These are phyloP conservation scores for Origma solitaria DNA, from an alignment of 2,113 vertebrate genomes.

Conservation along the genomic window DNA sequence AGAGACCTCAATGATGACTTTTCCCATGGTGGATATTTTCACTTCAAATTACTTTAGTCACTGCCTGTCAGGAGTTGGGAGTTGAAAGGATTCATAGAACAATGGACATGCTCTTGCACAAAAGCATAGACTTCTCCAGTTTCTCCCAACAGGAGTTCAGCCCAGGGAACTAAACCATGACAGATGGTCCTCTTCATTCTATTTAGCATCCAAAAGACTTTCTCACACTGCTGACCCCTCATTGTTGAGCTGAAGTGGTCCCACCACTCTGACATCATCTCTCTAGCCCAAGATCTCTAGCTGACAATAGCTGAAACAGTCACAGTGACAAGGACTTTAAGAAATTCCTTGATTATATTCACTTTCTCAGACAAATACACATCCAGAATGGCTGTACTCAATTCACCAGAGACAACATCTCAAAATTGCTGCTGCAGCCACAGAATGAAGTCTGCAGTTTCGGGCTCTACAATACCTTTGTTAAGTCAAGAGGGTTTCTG, in stretches of 20 bases:
- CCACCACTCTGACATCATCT: background rate
- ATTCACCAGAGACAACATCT: background rate
- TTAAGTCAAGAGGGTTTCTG: background rate
- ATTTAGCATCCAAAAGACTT: background rate
- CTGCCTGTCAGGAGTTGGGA: accelerated
- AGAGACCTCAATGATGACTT: background rate
- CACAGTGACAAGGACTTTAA: background rate
- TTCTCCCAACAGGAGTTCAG: background rate
- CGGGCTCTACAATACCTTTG: background rate
- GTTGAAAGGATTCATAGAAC: background rate
- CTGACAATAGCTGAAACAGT: background rate
- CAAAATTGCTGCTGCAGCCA: background rate
- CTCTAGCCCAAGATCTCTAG: background rate
- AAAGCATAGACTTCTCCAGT: background rate
- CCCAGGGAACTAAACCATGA: background rate
- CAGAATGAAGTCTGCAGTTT: background rate
- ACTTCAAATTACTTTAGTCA: background rate
- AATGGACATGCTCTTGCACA: background rate
- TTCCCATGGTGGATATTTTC: background rate
- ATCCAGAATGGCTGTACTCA: background rate
- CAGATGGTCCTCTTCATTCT: background rate
- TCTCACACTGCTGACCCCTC: background rate
- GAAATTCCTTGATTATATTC: background rate
- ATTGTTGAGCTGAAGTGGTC: background rate
- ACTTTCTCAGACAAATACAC: background rate